A percentile compares a stretch with the other conserved stretches of the same genome.
Evolutionary conservation across 2,113 vertebrate species (phyloP).

Genomic region (Hippocampus guttulatus): DNA sequence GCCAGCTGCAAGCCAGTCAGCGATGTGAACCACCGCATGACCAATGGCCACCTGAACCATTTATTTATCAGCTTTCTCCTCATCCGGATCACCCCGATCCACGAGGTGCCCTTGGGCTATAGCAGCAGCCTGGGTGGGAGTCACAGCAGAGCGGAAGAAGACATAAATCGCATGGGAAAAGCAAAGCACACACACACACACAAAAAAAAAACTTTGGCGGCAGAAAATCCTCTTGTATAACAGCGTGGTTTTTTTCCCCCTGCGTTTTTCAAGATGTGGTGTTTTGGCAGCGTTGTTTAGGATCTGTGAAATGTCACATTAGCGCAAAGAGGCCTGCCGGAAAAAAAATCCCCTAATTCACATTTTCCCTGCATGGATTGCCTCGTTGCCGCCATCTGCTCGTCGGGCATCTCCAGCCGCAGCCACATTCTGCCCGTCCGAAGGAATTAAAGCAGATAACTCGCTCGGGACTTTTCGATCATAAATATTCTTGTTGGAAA

Average conservation of each 20-base stretch:
- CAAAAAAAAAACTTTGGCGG: neutral
- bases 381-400: conserved; percentile 48
- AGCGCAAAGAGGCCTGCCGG: conserved; percentile 4
- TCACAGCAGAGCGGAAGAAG: neutral
- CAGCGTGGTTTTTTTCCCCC: neutral
- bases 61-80: neutral
- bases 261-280: neutral
- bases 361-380: conserved; percentile 34
- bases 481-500: too few species aligned
- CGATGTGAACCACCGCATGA: neutral
- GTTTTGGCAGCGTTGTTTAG: conserved; percentile 7
- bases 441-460: conserved; percentile 19
- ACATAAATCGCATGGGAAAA: conserved; percentile 3
- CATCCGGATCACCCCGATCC: neutral
- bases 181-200: neutral
- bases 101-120: neutral
- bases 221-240: conserved; percentile 7
- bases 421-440: conserved; percentile 20
- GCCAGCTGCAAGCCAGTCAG: neutral
- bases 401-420: conserved; percentile 1
- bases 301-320: conserved; percentile 8
- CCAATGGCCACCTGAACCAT: neutral
- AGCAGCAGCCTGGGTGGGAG: neutral
- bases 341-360: conserved; percentile 17
- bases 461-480: conserved; percentile 16